Base-by-base conservation (phyloP, 2,888 invertebrate genomes). In the Cephus nigrinus region DNA sequence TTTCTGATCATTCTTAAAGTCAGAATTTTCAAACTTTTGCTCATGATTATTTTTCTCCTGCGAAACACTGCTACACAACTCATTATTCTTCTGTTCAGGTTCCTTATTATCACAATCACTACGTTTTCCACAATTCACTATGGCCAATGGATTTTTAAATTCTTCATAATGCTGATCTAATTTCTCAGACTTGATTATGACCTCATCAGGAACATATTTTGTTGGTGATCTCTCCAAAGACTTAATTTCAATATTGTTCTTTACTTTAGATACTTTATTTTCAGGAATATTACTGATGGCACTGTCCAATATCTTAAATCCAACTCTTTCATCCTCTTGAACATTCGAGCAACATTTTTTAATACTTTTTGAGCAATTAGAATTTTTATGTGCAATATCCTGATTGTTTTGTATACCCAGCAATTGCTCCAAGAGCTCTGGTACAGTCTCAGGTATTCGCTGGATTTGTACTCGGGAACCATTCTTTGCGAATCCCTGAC, bases 381-480 rank as follows among this genome's bases (percentile, higher is more conserved):
- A 55, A 55, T 55, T 23, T 55, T 5, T 55, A 23, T 55, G 9
- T 55, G 5, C 23, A 55, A 55, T 23, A 55, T 55, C 23, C 55
- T 55, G 5, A 23, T 9, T 55, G 9, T 23, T 55, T 73, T 77
- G 30, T 30, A 40, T 31, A n/a, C 73, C 35, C 31, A 73, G 40
- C 12, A 78, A 73, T 69, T 31, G 33, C n/a, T 78, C 55, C 33
- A 74, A 30, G 15, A 78, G 69, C 75, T 78, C 74, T 68, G 75
- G 76, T 68, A 76, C 23, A 12, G 74, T 73, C 73, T 78, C 73
- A 11, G 78, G 12, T 40, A 73, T 69, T 23, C 23, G 23, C 55
- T 9, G 15, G 23, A 23, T 23, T 55, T 15, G 23, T 55, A 55
- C 23, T 55, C 55, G 71, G 12, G 71, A 71, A 31, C 31, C 30